phyloP scores from a whole-genome alignment of 2,113 vertebrate species.

The Crotalus horridus region DNA sequence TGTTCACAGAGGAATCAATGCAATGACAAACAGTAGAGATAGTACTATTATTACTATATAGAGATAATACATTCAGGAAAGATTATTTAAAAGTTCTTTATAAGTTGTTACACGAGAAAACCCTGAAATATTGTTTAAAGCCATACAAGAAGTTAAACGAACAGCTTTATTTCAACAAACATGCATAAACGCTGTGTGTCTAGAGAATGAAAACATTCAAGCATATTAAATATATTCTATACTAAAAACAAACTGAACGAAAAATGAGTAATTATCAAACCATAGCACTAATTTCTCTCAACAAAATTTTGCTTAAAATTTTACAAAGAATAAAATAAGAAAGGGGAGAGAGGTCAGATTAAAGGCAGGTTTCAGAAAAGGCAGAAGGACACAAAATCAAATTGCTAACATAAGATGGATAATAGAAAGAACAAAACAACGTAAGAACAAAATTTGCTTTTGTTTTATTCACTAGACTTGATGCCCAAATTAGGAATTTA shows the following conservation, averaged over 20 bases:
- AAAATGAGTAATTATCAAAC: not conserved
- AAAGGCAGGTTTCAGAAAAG: not conserved
- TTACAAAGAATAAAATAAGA: not conserved
- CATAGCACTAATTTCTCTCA: not conserved
- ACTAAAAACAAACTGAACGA: not conserved
- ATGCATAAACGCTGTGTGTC: not conserved
- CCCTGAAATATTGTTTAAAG: not conserved
- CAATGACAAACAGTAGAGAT: not conserved
- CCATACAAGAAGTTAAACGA: not conserved
- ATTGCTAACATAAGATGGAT: not conserved
- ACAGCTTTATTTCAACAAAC: not conserved
- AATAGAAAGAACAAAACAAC: not conserved
- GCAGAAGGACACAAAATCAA: not conserved
- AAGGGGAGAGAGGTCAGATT: not conserved
- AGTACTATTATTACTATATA: not conserved
- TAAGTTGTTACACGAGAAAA: not conserved
- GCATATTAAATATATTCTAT: not conserved
- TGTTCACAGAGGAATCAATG: not conserved
- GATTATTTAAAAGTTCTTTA: not conserved
- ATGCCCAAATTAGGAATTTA: not conserved
- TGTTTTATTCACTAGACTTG: not conserved
- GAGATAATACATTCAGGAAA: not conserved
- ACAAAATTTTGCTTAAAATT: not conserved
- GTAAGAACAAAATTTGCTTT: not conserved
- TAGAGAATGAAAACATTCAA: not conserved